phyloP scores from a whole-genome alignment of 2,888 invertebrate genomes.

The Trachelus troglodyta region DNA sequence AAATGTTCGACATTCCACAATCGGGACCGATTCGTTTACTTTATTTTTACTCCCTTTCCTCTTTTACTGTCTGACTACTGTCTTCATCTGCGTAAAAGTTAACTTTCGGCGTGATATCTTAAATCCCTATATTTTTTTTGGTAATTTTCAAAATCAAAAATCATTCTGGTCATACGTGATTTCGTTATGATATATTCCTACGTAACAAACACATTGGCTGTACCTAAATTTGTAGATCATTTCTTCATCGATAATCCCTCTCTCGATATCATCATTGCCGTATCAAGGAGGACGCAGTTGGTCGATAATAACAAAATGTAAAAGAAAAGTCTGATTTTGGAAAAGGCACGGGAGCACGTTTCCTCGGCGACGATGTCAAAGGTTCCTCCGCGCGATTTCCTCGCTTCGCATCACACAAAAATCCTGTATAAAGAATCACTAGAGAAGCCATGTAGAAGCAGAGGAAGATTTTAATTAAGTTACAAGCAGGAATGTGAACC shows the following conservation, averaged over 20 bases:
- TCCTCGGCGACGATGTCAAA: neutral
- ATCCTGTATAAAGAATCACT: neutral
- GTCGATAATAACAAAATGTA: neutral
- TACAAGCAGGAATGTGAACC: neutral
- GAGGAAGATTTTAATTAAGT: neutral
- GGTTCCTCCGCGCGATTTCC: neutral
- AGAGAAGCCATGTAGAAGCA: neutral
- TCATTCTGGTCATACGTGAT: neutral
- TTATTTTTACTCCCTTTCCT: neutral
- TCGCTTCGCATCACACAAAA: neutral
- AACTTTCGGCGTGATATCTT: neutral
- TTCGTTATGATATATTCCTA: neutral
- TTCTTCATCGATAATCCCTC: neutral
- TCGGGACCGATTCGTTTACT: constrained; percentile 8
- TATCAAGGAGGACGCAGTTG: neutral
- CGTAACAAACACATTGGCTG: neutral
- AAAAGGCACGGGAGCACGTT: neutral
- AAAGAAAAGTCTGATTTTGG: neutral
- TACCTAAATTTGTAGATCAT: neutral
- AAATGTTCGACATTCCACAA: constrained; percentile 5
- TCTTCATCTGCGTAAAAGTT: too few species aligned
- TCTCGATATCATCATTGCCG: neutral
- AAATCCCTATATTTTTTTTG: neutral
- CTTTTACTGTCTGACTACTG: neutral
- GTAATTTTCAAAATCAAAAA: neutral